phyloP scores from a whole-genome alignment of 2,888 invertebrate genomes.

The Acleris cristana region DNA sequence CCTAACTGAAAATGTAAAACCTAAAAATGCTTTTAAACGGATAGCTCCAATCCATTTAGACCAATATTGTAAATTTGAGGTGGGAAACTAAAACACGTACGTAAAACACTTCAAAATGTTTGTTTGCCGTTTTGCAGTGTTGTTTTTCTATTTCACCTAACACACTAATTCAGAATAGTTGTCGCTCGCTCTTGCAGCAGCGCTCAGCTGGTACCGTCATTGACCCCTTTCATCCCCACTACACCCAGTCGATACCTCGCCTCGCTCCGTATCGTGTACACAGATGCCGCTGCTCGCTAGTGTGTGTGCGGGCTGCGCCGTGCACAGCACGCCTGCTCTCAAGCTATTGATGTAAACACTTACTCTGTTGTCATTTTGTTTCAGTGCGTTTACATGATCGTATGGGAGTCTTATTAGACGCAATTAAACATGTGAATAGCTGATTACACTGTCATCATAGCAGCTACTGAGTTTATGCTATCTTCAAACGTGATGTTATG shows the following conservation, averaged over 20 bases:
- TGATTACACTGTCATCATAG: conserved; percentile 55
- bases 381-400: conserved; percentile 73
- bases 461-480: conserved; percentile 15
- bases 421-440: conserved; percentile 70
- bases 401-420: conserved; percentile 60
- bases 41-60: conserved; percentile 23
- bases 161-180: conserved; percentile 22
- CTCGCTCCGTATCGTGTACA: conserved; percentile 52
- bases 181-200: conserved; percentile 50
- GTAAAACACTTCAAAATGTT: conserved; percentile 32
- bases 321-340: conserved; percentile 44
- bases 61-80: conserved; percentile 26
- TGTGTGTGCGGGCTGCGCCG: conserved; percentile 59
- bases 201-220: conserved; percentile 62
- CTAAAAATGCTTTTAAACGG: conserved; percentile 19
- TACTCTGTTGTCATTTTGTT: conserved; percentile 68
- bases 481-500: conserved; percentile 18
- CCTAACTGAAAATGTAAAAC: conserved; percentile 25
- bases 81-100: conserved; percentile 29
- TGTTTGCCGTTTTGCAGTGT: conserved; percentile 50
- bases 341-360: conserved; percentile 80
- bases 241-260: conserved; percentile 63
- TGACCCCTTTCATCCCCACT: conserved; percentile 68
- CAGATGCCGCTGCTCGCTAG: conserved; percentile 42
- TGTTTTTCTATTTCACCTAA: conserved; percentile 56